Percentiles rank a stretch among this genome's conserved stretches.
These are phyloP conservation scores for Mormyrus hasselquistii DNA, from an alignment of 2,797 vertebrate species.

Conservation along the genomic window DNA sequence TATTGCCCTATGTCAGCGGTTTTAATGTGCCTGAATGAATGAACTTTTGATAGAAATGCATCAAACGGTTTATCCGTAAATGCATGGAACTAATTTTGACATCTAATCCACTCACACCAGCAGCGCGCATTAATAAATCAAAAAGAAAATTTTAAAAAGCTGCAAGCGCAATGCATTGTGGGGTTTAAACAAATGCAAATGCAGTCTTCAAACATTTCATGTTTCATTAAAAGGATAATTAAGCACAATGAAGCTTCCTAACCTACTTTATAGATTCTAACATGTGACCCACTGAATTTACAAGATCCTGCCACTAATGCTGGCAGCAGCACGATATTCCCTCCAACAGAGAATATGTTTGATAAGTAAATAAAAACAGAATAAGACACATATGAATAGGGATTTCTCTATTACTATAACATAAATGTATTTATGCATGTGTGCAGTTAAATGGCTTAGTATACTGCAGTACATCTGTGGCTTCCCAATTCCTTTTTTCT, in stretches of 20 bases:
- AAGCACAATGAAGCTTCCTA: constrained; percentile 43
- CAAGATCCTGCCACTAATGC: constrained; percentile 21
- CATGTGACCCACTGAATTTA: constrained; percentile 21
- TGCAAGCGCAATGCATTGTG: constrained; percentile 48
- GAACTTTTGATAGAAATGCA: constrained; percentile 4
- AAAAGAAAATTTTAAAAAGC: constrained; percentile 43
- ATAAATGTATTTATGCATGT: not conserved
- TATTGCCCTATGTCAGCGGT: not conserved
- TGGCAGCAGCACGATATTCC: constrained; percentile 8
- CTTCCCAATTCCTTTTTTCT: not conserved
- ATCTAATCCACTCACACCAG: constrained; percentile 41
- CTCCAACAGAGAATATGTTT: constrained; percentile 4
- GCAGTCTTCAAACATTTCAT: constrained; percentile 40
- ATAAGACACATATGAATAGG: not conserved
- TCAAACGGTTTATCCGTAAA: constrained; percentile 17
- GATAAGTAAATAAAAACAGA: not conserved
- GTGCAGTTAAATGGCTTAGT: not conserved
- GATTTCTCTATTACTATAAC: not conserved
- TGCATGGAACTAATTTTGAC: not conserved
- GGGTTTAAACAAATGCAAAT: constrained; percentile 41
- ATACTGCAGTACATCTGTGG: not conserved
- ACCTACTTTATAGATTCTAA: constrained; percentile 35
- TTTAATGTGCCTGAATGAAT: not conserved
- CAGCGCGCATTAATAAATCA: constrained; percentile 51
- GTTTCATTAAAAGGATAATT: constrained; percentile 51